These are phyloP conservation scores for Daphoenositta chrysoptera DNA, from an alignment of 2,113 vertebrate genomes.

Conservation along the genomic window DNA sequence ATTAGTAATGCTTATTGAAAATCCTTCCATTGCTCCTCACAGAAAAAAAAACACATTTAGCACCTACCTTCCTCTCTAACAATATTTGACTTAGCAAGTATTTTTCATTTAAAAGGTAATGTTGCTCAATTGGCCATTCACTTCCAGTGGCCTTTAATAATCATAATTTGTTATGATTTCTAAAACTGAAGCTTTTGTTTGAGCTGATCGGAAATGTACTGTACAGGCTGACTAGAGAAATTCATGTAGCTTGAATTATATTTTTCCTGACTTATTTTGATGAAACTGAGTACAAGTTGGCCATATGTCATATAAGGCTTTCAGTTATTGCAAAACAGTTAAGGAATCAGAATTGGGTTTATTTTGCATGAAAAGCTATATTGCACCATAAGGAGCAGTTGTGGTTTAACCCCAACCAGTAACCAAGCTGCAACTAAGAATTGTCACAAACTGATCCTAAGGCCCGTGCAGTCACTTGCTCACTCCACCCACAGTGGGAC, in stretches of 20 bases:
- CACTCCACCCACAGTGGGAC: neutral
- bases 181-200: neutral
- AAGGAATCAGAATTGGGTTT: neutral
- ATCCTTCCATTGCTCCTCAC: neutral
- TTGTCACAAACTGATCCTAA: neutral
- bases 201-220: neutral
- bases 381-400: neutral
- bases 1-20: neutral
- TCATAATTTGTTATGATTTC: neutral
- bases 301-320: neutral
- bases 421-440: neutral
- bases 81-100: neutral
- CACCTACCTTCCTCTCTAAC: neutral
- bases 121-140: neutral
- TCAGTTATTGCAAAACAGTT: neutral
- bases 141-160: neutral
- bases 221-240: neutral
- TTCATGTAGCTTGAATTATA: neutral
- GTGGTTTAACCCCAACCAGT: neutral
- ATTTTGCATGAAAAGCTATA: neutral
- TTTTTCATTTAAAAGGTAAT: neutral
- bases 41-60: neutral
- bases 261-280: neutral
- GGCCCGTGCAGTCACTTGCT: neutral
- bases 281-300: neutral